Base-by-base conservation (phyloP, 1,140 invertebrate genomes). In the Tribolium castaneum region DNA sequence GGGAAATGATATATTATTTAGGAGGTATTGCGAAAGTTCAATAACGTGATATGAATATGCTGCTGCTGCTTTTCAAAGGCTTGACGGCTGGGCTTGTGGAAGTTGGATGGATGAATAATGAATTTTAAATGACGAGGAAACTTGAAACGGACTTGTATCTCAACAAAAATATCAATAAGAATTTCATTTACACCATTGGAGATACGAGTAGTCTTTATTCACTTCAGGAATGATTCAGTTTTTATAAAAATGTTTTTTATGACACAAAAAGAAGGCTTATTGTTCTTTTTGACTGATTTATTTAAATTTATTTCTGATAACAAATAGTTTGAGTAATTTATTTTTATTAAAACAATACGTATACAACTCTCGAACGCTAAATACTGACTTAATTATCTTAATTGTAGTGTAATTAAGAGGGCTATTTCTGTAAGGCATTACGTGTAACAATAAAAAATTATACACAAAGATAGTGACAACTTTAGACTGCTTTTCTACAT, bases 1-100 rank as follows among this genome's bases (percentile, higher is more conserved):
- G 39, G 6, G 39, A 52, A 19, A 19, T 66, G 59, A 35, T 66
- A 35, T 35, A 66, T 66, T 66, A 66, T 66, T 66, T 66, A 66
- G 59, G 30, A 12, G 12, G 14, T 66, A 66, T 66, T 66, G 59
- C 59, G n/a, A 66, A 35, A 35, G 3, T 66, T 66, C 30, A 66
- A 66, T 66, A 35, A 1, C 59, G 59, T 66, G 59, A 35, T 34
- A 22, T 35, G 25, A 59, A 59, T 59, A 59, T 59, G 16, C 10
- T 25, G 54, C 50, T 7, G 19, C 14, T 19, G 16, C 16, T 56
- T 59, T 59, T 9, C 54, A 7, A 52, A 7, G 16, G 4, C 51
- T 14, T 52, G 13, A 59, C 19, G 19, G 14, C 19, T 25, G 54
- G 7, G 3, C 6, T 59, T 59, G 14, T 19, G 54, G 19, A 59